Evolutionary conservation across 1,140 invertebrate species (phyloP), one percentile per base, ranked within the genome.

Genomic region (Drosophila pruinosa): DNA sequence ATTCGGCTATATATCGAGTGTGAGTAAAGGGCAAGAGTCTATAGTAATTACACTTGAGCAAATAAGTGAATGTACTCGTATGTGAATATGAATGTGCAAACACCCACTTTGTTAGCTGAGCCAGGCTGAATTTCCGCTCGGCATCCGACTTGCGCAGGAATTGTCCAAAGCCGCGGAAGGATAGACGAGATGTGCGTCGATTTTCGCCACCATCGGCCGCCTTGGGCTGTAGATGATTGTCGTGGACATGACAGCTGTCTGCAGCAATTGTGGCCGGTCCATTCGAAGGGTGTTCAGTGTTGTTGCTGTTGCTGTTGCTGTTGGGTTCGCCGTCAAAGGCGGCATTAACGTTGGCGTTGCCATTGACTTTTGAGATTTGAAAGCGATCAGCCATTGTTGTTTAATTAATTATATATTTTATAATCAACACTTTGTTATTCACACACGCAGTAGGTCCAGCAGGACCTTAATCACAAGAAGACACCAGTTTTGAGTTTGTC

Each of bases 61-160:
- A 39, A 43, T 57, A 12, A 8, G 14, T 21, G n/a, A 17, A 7
- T 31, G 0, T 22, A 15, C 7, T n/a, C 17, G 22, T 2, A 41
- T 53, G 3, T 41, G 7, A 5, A 28, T 57, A 6, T 19, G 2
- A n/a, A 12, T 21, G 0, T 56, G 22, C 15, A 14, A 15, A 47
- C 5, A 86, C 86, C 67, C 62, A 91, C 90, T 80, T 90, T 53
- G 90, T 91, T 28, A 91, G 68, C 56, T 91, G 90, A 12, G 89
- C 90, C 64, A 91, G 73, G 53, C 90, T 91, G 31, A 89, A 91
- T 58, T 91, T 91, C 2, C 90, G 78, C 15, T 89, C 89, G 17
- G 83, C 72, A 21, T 90, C 81, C 2, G 79, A 82, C 61, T 89
- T 90, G 5, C 85, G 65, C 45, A 90, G 54, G 47, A 90, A 90